These are phyloP conservation scores for Lottia gigantea DNA, from an alignment of 2,888 invertebrate species.

Conservation along the genomic window DNA sequence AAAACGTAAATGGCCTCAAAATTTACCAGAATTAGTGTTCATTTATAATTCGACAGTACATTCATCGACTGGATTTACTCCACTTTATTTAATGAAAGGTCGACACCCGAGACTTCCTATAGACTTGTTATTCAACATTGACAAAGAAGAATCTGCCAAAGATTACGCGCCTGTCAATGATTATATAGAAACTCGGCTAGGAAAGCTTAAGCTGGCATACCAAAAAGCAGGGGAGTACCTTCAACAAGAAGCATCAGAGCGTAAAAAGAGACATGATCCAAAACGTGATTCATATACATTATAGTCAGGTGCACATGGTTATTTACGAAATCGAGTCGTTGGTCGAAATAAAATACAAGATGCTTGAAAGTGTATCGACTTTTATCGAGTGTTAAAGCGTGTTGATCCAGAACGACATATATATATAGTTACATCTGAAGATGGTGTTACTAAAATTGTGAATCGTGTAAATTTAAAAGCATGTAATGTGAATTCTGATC, in stretches of 20 bases:
- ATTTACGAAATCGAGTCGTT: not conserved
- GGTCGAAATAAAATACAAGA: not conserved
- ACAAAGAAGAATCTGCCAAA: not conserved
- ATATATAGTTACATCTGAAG: not conserved
- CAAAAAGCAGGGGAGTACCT: not conserved
- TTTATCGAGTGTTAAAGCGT: not conserved
- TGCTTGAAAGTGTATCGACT: not conserved
- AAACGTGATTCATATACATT: not conserved
- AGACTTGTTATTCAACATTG: slow-evolving; percentile 18
- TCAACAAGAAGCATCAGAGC: not conserved
- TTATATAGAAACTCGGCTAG: not conserved
- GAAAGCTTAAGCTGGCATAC: not conserved
- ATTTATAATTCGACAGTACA: slow-evolving; percentile 24
- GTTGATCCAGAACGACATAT: slow-evolving; percentile 1
- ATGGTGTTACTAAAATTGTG: not conserved
- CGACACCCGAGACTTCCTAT: slow-evolving; percentile 25
- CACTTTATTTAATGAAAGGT: slow-evolving; percentile 24
- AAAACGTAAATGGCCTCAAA: slow-evolving; percentile 25
- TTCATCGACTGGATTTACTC: slow-evolving; percentile 19
- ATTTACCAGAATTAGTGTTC: slow-evolving; percentile 13
- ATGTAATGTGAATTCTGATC: not conserved
- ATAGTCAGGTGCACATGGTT: not conserved
- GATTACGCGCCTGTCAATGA: not conserved
- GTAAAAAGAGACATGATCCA: not conserved
- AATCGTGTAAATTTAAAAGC: not conserved